phyloP scores from a whole-genome alignment of 2,797 vertebrate genomes.

The Salmo trutta region DNA sequence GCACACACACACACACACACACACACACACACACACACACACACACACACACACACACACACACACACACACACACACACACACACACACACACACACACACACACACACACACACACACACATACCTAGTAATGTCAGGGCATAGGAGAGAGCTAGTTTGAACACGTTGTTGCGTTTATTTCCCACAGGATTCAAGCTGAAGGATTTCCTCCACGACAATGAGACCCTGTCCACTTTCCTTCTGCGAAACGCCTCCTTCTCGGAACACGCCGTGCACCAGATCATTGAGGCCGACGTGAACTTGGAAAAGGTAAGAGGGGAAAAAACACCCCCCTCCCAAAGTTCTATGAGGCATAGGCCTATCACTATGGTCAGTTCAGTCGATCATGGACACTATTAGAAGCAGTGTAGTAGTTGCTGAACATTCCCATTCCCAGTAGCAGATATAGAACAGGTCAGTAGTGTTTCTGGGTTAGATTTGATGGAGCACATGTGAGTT shows the following conservation, averaged over 20 bases:
- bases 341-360: neutral
- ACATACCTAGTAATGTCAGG: neutral
- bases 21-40: too few species aligned
- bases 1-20: too few species aligned
- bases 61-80: too few species aligned
- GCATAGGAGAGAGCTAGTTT: neutral
- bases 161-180: conserved; percentile 10
- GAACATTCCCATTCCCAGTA: too few species aligned
- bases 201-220: conserved; percentile 88
- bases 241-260: conserved; percentile 79
- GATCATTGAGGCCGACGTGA: conserved; percentile 77
- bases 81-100: too few species aligned
- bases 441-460: too few species aligned
- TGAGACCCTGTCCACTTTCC: conserved; percentile 87
- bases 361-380: too few species aligned
- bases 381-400: too few species aligned
- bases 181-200: conserved; percentile 83
- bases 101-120: neutral
- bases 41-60: too few species aligned
- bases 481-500: too few species aligned
- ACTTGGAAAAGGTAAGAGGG: conserved; percentile 81
- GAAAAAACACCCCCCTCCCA: neutral
- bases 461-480: too few species aligned
- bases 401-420: too few species aligned
- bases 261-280: conserved; percentile 69